A percentile compares a stretch with the other conserved stretches of the same genome.
Evolutionary conservation across 2,888 invertebrate species (phyloP).

Genomic region (Thecocarcelia acutangulata): DNA sequence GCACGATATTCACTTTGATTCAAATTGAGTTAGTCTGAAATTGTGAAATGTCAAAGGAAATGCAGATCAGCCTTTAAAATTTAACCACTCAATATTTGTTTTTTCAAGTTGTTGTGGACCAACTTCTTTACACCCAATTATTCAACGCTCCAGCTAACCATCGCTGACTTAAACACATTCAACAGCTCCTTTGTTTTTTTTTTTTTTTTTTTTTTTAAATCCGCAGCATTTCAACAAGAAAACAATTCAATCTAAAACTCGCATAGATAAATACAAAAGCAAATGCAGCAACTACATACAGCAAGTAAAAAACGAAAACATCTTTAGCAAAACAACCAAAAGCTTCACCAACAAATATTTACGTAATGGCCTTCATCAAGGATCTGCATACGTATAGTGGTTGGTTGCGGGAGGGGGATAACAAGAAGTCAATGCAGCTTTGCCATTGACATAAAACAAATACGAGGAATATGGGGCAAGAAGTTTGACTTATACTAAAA

Average conservation of each 20-base stretch:
- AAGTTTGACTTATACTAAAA: not conserved
- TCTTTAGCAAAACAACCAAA: conserved; percentile 37
- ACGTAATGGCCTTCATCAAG: conserved; percentile 78
- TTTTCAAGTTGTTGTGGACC: too few species aligned
- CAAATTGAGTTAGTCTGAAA: too few species aligned
- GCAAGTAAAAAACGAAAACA: conserved; percentile 14
- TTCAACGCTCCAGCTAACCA: too few species aligned
- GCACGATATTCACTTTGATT: too few species aligned
- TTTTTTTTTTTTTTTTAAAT: conserved; percentile 14
- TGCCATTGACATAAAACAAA: conserved; percentile 38
- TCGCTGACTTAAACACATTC: conserved; percentile 37
- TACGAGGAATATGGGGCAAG: not conserved
- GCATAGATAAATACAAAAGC: conserved; percentile 8
- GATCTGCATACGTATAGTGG: conserved; percentile 55
- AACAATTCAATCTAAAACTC: conserved; percentile 27
- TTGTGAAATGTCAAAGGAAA: too few species aligned
- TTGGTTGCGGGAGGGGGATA: not conserved
- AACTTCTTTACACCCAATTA: too few species aligned
- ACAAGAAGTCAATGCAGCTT: conserved; percentile 12
- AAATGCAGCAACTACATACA: conserved; percentile 6
- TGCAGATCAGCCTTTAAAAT: too few species aligned
- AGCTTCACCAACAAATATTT: conserved; percentile 73
- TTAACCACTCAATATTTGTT: too few species aligned
- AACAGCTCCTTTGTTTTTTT: conserved; percentile 20
- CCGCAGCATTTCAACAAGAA: conserved; percentile 23